Evolutionary conservation across 2,888 invertebrate species (phyloP).

Genomic region (Lasioglossum marginatum): DNA sequence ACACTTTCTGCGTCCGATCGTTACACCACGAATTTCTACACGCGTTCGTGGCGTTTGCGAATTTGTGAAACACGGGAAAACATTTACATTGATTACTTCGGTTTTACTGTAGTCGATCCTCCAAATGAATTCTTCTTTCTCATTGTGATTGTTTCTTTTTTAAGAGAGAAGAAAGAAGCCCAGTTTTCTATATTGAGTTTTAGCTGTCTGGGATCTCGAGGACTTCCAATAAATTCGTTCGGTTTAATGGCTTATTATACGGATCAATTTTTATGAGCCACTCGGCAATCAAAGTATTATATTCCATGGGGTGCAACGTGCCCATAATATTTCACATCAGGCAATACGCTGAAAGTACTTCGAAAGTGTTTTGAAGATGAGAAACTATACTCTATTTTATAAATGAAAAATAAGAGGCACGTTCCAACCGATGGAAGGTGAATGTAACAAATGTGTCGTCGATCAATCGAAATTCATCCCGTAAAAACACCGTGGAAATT

Average conservation of each 20-base stretch:
- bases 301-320: slow-evolving; percentile 25
- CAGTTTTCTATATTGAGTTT: not conserved
- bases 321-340: not conserved
- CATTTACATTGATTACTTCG: not conserved
- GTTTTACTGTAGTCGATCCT: not conserved
- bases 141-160: not conserved
- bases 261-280: not conserved
- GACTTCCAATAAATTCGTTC: not conserved
- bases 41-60: not conserved
- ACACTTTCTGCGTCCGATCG: not conserved
- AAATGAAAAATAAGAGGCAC: not conserved
- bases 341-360: not conserved
- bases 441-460: slow-evolving; percentile 10
- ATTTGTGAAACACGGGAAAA: not conserved
- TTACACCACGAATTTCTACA: not conserved
- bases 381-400: not conserved
- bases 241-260: not conserved
- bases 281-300: not conserved
- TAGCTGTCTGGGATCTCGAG: not conserved
- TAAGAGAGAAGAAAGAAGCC: not conserved
- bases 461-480: slow-evolving; percentile 26
- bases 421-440: not conserved
- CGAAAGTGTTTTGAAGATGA: not conserved
- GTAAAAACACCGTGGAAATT: not conserved
- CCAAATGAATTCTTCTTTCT: not conserved